Evolutionary conservation across 1,140 invertebrate species (phyloP).

Genomic region (Bombus superbus): DNA sequence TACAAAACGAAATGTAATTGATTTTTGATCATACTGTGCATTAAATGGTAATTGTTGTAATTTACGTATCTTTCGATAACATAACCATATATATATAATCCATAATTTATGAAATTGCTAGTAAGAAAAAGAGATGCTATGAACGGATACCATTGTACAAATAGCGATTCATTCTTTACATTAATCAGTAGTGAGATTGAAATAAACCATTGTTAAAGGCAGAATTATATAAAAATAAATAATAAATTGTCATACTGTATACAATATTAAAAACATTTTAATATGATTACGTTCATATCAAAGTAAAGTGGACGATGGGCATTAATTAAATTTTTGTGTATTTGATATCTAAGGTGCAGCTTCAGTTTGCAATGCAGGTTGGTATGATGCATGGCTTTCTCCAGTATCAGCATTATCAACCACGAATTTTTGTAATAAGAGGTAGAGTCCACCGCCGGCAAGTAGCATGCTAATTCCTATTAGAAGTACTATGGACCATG

Average conservation of each 20-base stretch:
- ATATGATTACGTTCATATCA: conserved; percentile 19
- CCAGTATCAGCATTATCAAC: conserved; percentile 74
- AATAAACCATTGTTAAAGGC: conserved; percentile 16
- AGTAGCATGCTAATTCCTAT: conserved; percentile 86
- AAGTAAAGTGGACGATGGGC: not conserved
- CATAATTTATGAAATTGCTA: conserved; percentile 33
- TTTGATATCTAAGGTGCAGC: conserved; percentile 58
- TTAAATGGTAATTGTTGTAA: conserved; percentile 35
- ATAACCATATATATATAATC: conserved; percentile 45
- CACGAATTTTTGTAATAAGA: conserved; percentile 87
- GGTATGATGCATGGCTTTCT: conserved; percentile 73
- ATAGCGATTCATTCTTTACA: conserved; percentile 47
- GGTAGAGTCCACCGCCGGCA: conserved; percentile 86
- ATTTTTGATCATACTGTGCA: conserved; percentile 15
- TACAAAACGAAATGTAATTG: conserved; percentile 37
- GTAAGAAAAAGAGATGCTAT: conserved; percentile 19
- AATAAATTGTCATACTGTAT: conserved; percentile 50
- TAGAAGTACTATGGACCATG: conserved; percentile 88
- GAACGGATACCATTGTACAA: conserved; percentile 25
- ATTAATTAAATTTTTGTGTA: not conserved
- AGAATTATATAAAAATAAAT: conserved; percentile 50
- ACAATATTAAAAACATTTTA: conserved; percentile 39
- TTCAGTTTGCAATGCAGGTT: conserved; percentile 77
- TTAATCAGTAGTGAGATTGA: conserved; percentile 34
- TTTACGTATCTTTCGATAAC: conserved; percentile 33